A percentile compares a stretch with the other conserved stretches of the same genome.
Evolutionary conservation across 2,113 vertebrate species (phyloP).

Genomic region (Bos javanicus): DNA sequence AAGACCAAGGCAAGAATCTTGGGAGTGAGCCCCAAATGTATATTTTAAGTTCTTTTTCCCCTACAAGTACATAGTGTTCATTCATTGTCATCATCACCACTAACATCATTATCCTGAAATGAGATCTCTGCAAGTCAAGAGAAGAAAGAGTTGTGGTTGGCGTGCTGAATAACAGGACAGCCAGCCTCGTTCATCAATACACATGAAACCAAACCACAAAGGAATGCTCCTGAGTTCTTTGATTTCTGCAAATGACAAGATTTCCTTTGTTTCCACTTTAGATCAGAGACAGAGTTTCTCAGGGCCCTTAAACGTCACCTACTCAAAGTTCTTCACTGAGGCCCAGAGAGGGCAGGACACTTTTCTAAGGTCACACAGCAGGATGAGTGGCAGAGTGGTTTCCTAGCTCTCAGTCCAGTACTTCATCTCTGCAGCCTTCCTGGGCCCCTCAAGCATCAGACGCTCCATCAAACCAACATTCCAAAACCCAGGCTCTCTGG

Average conservation of each 20-base stretch:
- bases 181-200: not conserved
- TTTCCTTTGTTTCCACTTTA: not conserved
- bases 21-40: not conserved
- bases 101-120: not conserved
- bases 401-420: not conserved
- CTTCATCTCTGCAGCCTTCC: not conserved
- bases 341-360: not conserved
- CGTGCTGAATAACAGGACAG: not conserved
- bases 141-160: not conserved
- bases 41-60: not conserved
- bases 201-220: not conserved
- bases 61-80: not conserved
- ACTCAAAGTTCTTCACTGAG: not conserved
- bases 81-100: not conserved
- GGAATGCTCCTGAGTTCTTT: not conserved
- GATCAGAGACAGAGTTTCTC: not conserved
- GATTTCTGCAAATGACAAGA: not conserved
- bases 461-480: not conserved
- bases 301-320: not conserved
- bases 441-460: not conserved
- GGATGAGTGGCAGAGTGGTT: not conserved
- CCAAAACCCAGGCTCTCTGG: not conserved
- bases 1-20: not conserved
- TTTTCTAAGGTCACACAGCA: not conserved
- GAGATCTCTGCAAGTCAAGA: not conserved